Percentiles rank a stretch among this genome's conserved stretches.
These are phyloP conservation scores for Ictalurus furcatus DNA, from an alignment of 2,113 vertebrate species.

Conservation along the genomic window DNA sequence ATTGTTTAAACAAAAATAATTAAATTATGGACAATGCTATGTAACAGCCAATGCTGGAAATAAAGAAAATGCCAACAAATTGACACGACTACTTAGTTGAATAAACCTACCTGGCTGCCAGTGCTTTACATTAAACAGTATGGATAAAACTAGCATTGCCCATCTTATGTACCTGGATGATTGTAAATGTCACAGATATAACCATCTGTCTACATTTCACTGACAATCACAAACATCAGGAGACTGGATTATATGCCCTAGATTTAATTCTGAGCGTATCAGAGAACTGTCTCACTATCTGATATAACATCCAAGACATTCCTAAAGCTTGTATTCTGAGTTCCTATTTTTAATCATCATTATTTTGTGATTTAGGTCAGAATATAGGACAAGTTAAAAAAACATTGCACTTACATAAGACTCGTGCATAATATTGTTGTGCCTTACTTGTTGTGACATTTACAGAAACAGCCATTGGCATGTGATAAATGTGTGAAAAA, in stretches of 20 bases:
- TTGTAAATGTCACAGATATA: background rate
- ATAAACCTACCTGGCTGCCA: background rate
- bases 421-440: constrained; percentile 45
- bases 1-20: background rate
- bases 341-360: constrained; percentile 46
- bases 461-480: constrained; percentile 43
- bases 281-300: background rate
- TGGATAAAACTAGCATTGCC: background rate
- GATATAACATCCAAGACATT: constrained; percentile 15
- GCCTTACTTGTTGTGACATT: constrained; percentile 48
- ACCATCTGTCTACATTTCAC: background rate
- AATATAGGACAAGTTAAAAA: constrained; percentile 57
- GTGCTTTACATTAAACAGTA: background rate
- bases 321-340: constrained; percentile 4
- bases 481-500: constrained; percentile 25
- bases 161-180: background rate
- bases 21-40: background rate
- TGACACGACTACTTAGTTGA: background rate
- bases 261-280: background rate
- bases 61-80: background rate
- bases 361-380: constrained; percentile 57
- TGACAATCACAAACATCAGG: background rate
- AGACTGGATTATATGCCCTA: background rate
- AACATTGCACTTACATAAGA: constrained; percentile 39
- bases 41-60: background rate